Conservation (phyloP, 2,888 invertebrate species). For the Smittia aterrima region DNA sequence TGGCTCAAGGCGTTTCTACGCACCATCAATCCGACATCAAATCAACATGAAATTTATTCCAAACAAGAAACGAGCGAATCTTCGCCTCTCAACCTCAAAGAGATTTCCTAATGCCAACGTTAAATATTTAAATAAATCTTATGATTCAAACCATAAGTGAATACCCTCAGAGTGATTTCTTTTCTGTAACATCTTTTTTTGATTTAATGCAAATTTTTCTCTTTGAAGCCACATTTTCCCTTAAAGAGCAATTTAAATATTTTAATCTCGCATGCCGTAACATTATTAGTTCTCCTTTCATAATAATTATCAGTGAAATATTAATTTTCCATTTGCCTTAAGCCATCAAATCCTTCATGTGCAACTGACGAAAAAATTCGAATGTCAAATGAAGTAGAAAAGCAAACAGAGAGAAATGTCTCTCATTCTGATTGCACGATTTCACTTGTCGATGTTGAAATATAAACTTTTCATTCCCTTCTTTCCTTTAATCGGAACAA, state of each 20-base stretch:
- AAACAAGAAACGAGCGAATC: not conserved
- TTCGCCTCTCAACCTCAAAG: conserved; percentile 20
- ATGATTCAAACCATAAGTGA: conserved; percentile 15
- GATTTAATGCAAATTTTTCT: conserved; percentile 15
- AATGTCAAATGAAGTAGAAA: conserved; percentile 4
- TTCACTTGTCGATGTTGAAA: conserved; percentile 28
- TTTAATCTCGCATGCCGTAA: not conserved
- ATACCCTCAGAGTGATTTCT: not conserved
- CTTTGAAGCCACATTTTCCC: not conserved
- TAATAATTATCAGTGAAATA: too few species aligned
- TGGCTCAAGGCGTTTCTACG: conserved; percentile 36
- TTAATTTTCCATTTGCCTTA: too few species aligned
- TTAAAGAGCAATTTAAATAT: not conserved
- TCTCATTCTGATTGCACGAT: conserved; percentile 21
- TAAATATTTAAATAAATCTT: conserved; percentile 39
- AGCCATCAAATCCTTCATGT: too few species aligned
- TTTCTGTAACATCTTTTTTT: not conserved
- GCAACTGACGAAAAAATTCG: too few species aligned
- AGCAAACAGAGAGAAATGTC: not conserved
- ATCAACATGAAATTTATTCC: conserved; percentile 34
- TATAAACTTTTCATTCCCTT: conserved; percentile 25
- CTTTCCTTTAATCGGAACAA: not conserved
- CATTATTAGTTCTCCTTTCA: too few species aligned
- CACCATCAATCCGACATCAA: conserved; percentile 37
- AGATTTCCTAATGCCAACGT: conserved; percentile 31